Evolutionary conservation across 2,113 vertebrate species (phyloP), one percentile per base, ranked within the genome.

Genomic region (Rhinopomastus cyanomelas): DNA sequence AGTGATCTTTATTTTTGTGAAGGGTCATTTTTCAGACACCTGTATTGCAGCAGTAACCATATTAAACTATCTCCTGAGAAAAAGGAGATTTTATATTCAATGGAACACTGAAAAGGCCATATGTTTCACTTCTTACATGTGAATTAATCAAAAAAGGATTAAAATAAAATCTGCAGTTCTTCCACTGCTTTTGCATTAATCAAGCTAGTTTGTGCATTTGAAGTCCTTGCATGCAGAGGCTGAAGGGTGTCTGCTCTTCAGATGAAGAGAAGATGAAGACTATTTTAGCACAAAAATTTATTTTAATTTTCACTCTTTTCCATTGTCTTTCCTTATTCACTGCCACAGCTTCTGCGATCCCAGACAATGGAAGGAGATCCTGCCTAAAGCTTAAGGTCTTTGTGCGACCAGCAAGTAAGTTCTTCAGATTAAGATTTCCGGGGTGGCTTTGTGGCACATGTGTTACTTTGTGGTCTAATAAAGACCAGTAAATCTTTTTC

Each of bases 331-430:
- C 21, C 21, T 71, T 81, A 62, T 89, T 69, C 86, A 82, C 95
- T 26, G 96, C 94, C 91, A 48, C 96, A 99, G 99, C 99, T 79
- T 99, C 99, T 96, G 99, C 98, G 5, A 98, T 99, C 59, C 98
- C 98, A 66, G 98, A 99, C 96, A 99, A 98, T 13, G 99, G 99
- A 96, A 99, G 97, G 92, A 98, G 98, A 96, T 98, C 98, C 87
- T 99, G 99, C 96, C 97, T 99, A 97, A 99, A 99, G 97, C 98
- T 99, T 92, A 99, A 98, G 97, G 99, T 99, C 95, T 99, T 98
- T 94, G 99, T 99, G 95, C 98, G 99, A 96, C 98, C 98, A 97
- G 98, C 99, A 98, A 99, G 99, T 99, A 98, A 99, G 99, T 98
- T 88, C 84, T 88, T 92, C 87, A 85, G 27, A 88, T 76, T 92